These are phyloP conservation scores for Anolis sagrei DNA, from an alignment of 2,113 vertebrate species.

Conservation along the genomic window DNA sequence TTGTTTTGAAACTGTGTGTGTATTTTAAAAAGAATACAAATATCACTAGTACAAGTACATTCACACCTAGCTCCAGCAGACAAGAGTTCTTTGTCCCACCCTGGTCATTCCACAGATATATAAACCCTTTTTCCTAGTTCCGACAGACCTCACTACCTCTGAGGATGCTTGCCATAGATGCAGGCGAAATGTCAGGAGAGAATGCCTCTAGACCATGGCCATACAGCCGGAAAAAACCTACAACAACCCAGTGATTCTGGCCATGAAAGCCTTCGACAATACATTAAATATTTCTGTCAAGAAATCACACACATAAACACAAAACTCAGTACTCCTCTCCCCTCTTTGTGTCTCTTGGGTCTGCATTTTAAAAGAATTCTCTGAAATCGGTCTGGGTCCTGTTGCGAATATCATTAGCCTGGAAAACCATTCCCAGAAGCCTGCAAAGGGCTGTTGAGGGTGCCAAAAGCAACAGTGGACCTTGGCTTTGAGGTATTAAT, in stretches of 20 bases:
- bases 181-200: too few species aligned
- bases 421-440: background rate
- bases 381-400: background rate
- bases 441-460: background rate
- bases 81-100: too few species aligned
- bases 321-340: background rate
- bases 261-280: too few species aligned
- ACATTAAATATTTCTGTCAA: conserved; percentile 7
- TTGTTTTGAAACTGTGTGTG: background rate
- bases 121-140: too few species aligned
- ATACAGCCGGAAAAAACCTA: too few species aligned
- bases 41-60: background rate
- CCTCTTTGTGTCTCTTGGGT: background rate
- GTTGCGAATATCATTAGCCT: background rate
- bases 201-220: too few species aligned
- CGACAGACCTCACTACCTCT: too few species aligned
- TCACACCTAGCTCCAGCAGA: too few species aligned
- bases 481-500: background rate
- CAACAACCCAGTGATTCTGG: too few species aligned
- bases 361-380: background rate
- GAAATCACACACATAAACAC: background rate
- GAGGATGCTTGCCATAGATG: too few species aligned
- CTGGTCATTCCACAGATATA: too few species aligned
- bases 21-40: background rate
- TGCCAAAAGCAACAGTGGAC: background rate